Evolutionary conservation across 2,113 vertebrate genomes (phyloP), one percentile per base, ranked within the genome.

Genomic region (Datnioides undecimradiatus): DNA sequence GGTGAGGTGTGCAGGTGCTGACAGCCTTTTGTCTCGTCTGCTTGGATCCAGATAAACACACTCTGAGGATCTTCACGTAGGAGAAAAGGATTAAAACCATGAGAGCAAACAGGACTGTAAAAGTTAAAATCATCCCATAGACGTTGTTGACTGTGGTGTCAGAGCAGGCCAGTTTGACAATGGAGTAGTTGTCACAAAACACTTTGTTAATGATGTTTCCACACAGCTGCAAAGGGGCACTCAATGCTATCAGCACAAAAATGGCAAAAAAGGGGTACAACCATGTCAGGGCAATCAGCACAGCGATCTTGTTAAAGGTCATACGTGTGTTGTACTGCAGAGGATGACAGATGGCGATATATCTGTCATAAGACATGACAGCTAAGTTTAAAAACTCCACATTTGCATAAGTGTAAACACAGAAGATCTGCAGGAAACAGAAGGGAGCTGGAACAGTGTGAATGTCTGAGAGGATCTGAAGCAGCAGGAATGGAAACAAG

Each of bases 381-480:
- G 84, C 82, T 36, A 95, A 48, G 3, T 90, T 7, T 72, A 51
- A 89, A 3, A 82, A 65, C 31, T 94, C 87, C 1, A 79, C 27
- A 1, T n/a, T 29, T 19, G 3, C 91, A 38, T 92, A 92, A 0
- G 90, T 69, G 6, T 92, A 86, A 0, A 94, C 14, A 52, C 72
- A 85, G 16, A 88, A 95, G 1, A 92, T 27, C 33, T 94, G 94
- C 29, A 88, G 73, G 8, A 93, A 78, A 57, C 93, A 95, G 0
- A 76, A 5, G 0, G 78, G 0, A 14, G 8, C 21, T 54, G 84
- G 34, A n/a, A 80, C 17, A 1, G 5, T 41, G 80, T 84, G 88
- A 19, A 70, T 0, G 31, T 81, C 57, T 6, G 80, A 68, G n/a
- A 85, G 73, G 25, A 85, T n/a, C 60, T 87, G 88, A 1, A 79